These are phyloP conservation scores for Dendrophyllia cribrosa DNA, from an alignment of 64 coral and sea anemone genomes.

Conservation along the genomic window DNA sequence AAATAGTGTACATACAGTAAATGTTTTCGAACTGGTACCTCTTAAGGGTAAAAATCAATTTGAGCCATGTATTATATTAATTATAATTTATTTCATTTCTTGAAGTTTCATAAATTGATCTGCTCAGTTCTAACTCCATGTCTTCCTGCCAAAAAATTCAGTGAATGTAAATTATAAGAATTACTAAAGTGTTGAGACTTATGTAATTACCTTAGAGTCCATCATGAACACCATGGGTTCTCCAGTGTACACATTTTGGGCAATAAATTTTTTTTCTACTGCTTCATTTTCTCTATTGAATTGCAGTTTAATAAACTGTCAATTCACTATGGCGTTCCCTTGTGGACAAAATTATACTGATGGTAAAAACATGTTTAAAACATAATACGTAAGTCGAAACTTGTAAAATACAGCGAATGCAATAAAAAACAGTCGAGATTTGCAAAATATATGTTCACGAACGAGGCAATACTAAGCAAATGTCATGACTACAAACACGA, in stretches of 20 bases:
- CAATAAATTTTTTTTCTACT: background rate
- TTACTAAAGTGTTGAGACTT: too few relatives aligned
- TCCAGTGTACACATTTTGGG: constrained; percentile 22
- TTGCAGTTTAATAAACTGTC: constrained; percentile 58
- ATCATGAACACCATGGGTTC: constrained; percentile 43
- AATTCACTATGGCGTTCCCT: constrained; percentile 2
- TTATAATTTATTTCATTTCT: too few relatives aligned
- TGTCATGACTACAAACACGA: constrained; percentile 31
- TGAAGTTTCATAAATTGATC: too few relatives aligned
- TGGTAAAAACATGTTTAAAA: constrained; percentile 34
- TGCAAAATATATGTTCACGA: constrained; percentile 27
- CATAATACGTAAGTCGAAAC: constrained; percentile 26
- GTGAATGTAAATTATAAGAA: too few relatives aligned
- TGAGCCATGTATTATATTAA: too few relatives aligned
- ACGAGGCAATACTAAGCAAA: constrained; percentile 15
- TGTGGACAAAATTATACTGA: constrained; percentile 1
- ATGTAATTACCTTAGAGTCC: constrained; percentile 43
- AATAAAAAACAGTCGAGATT: constrained; percentile 23
- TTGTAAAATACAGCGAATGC: constrained; percentile 17
- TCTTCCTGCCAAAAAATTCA: too few relatives aligned
- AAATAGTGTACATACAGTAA: too few relatives aligned
- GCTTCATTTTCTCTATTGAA: background rate
- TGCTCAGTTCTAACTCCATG: too few relatives aligned
- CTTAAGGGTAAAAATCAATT: too few relatives aligned
- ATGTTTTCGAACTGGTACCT: too few relatives aligned